Percentiles rank a stretch among this genome's conserved stretches.
Conservation (phyloP, 2,797 vertebrate species). For the Platalea minor region DNA sequence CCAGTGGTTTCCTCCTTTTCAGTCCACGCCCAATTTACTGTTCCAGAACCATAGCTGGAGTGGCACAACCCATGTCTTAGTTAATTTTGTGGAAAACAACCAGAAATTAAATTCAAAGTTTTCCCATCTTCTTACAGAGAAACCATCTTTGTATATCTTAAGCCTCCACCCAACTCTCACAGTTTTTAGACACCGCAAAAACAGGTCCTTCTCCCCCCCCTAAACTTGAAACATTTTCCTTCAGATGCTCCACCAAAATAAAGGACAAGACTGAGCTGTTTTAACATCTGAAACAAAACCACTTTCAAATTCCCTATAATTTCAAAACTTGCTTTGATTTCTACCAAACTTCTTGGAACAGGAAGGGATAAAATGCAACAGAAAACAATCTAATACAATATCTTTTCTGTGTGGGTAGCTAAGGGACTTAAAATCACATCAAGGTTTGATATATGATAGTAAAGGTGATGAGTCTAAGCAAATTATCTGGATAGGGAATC, state of each 20-base stretch:
- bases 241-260: background rate
- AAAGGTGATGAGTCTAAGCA: slow-evolving; percentile 44
- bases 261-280: background rate
- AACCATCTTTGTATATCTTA: background rate
- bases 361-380: background rate
- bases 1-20: background rate
- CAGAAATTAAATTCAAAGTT: background rate
- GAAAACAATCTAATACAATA: slow-evolving; percentile 16
- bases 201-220: background rate
- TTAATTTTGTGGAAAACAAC: background rate
- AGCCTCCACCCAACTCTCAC: background rate
- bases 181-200: background rate
- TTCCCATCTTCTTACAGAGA: background rate
- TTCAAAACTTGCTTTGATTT: slow-evolving; percentile 32
- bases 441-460: slow-evolving; percentile 47
- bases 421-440: slow-evolving; percentile 47
- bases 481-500: slow-evolving; percentile 45
- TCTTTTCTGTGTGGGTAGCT: slow-evolving; percentile 35
- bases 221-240: background rate
- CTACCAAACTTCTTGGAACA: background rate
- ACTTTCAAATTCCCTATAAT: background rate
- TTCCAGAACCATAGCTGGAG: background rate
- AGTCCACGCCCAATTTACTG: background rate
- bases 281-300: background rate
- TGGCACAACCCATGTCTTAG: background rate